These are phyloP conservation scores for Anoplopoma fimbria DNA, from an alignment of 2,113 vertebrate species.

Conservation along the genomic window DNA sequence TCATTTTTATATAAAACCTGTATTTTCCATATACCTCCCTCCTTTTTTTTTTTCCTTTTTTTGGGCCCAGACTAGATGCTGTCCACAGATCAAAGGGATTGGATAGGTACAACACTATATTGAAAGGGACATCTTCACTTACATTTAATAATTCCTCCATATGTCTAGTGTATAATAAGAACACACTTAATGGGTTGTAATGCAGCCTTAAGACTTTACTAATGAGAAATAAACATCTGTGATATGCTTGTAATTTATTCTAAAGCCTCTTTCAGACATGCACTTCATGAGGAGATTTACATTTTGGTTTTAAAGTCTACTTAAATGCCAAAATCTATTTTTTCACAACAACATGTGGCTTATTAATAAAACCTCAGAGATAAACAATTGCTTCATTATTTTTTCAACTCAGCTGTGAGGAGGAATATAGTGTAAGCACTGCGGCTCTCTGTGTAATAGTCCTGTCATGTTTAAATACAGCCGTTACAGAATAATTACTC, in stretches of 20 bases:
- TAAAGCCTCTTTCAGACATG: not conserved
- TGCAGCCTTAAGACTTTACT: not conserved
- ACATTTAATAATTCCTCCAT: not conserved
- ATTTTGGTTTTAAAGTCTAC: not conserved
- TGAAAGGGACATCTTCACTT: not conserved
- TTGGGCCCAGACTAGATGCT: conserved; percentile 13
- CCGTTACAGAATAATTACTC: not conserved
- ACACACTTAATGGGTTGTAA: not conserved
- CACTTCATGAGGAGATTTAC: not conserved
- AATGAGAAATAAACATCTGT: not conserved
- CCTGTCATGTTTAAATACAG: conserved; percentile 1
- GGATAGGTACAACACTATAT: conserved; percentile 13
- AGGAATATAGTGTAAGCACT: not conserved
- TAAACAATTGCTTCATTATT: conserved; percentile 15
- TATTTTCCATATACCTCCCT: conserved; percentile 28
- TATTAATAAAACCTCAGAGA: not conserved
- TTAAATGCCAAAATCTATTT: no score
- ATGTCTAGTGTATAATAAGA: not conserved
- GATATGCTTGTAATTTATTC: not conserved
- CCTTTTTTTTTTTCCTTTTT: not conserved
- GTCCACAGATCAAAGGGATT: not conserved
- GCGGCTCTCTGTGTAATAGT: not conserved
- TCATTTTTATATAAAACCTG: conserved; percentile 51
- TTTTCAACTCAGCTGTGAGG: not conserved
- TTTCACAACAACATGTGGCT: no score